Conservation (phyloP, 2,888 invertebrate genomes). For the Noctua fimbriata region DNA sequence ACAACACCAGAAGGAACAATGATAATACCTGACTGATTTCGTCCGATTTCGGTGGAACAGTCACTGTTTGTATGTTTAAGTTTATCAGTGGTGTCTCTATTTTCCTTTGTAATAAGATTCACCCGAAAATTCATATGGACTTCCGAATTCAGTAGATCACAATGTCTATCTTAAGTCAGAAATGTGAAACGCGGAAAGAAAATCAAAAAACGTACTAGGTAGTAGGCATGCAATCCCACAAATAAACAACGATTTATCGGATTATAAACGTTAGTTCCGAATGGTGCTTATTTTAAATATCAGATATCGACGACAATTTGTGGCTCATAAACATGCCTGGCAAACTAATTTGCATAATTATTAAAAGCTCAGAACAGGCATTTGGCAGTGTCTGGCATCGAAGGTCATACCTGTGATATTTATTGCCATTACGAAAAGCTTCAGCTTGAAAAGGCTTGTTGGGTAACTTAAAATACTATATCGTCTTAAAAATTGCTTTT, state of each 20-base stretch:
- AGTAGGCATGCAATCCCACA: constrained; percentile 14
- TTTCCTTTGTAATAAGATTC: not conserved
- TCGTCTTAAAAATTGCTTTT: constrained; percentile 6
- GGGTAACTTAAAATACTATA: constrained; percentile 18
- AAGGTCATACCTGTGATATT: constrained; percentile 43
- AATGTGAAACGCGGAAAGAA: not conserved
- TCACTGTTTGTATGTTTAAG: not conserved
- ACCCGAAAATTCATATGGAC: not conserved
- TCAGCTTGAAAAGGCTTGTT: constrained; percentile 34
- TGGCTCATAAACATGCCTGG: constrained; percentile 46
- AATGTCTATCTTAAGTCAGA: not conserved
- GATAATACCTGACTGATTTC: constrained; percentile 6
- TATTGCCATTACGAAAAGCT: constrained; percentile 35
- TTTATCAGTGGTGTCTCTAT: not conserved
- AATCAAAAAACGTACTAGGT: not conserved
- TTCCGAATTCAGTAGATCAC: not conserved
- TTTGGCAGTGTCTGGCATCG: constrained; percentile 35
- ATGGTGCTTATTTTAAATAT: constrained; percentile 37
- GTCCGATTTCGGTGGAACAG: constrained; percentile 3
- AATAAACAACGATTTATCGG: constrained; percentile 28
- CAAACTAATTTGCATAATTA: constrained; percentile 56
- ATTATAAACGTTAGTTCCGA: constrained; percentile 4
- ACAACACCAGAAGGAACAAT: constrained; percentile 10
- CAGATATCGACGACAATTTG: constrained; percentile 24
- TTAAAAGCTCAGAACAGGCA: constrained; percentile 38